Evolutionary conservation across 2,113 vertebrate species (phyloP), one percentile per base, ranked within the genome.

Genomic region (Andinoacara biseriatus): DNA sequence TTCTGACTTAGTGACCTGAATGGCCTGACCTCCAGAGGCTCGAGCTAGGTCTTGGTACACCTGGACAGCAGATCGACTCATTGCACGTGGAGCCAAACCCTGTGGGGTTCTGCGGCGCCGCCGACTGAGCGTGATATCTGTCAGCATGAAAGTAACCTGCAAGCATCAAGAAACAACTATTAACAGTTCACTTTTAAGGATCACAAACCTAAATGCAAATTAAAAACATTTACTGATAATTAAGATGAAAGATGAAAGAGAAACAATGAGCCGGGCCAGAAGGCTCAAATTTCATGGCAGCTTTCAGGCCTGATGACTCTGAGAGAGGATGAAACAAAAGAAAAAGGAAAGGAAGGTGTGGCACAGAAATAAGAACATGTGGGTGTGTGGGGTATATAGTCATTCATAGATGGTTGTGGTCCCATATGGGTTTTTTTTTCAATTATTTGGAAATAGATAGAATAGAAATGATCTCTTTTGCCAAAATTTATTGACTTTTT

Each of bases 61-160:
- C 80, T 92, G 85, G 4, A 62, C 61, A 2, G 54, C 86, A 1
- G 18, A 9, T 54, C 65, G 84, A 29, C 20, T 17, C 61, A 90
- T 17, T 3, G 29, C 1, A 1, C 58, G 87, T 4, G 81, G 8
- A 49, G 0, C 6, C 4, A 2, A 4, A 15, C 22, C 38, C 18
- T 17, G 59, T 72, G 14, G 2, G 3, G 1, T 59, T 33, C 76
- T 87, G 38, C 86, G 86, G 1, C 81, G 83, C 1, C 85, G 78
- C 1, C 84, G 80, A 26, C 29, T 75, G 31, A 22, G 5, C 11
- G 35, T 1, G 7, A 78, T 38, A 0, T 89, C 79, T 2, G 95
- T 95, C 81, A 95, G 10, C 82, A 95, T 82, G 86, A 95, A 95
- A n/a, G 54, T 94, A 3, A 95, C 93, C 95, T 95, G 35, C 33